Evolutionary conservation across 2,888 invertebrate species (phyloP).

Genomic region (Sialis fuliginosa): DNA sequence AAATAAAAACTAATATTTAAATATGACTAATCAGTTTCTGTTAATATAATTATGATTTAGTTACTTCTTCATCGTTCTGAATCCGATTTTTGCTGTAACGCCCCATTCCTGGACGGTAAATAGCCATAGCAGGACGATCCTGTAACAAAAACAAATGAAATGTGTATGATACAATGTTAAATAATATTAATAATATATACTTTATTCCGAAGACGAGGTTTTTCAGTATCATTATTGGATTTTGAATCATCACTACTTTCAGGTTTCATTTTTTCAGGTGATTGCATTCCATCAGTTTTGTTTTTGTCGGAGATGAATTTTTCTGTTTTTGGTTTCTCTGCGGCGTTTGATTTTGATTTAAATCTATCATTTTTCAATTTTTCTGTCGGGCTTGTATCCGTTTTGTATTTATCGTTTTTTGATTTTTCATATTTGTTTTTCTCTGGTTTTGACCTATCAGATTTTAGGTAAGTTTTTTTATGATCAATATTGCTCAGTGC

Average conservation of each 20-base stretch:
- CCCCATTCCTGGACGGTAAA: constrained; percentile 74
- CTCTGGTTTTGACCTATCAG: no score
- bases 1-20: no score
- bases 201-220: not conserved
- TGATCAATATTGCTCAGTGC: no score
- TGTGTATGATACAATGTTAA: no score
- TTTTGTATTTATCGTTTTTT: no score
- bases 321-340: not conserved
- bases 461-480: no score
- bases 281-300: not conserved
- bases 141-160: constrained; percentile 17
- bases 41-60: no score
- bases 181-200: not conserved
- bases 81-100: constrained; percentile 2
- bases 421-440: no score
- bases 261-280: constrained; percentile 25
- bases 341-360: not conserved
- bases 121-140: constrained; percentile 79
- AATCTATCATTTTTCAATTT: not conserved
- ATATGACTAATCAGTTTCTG: no score
- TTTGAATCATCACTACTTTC: constrained; percentile 32
- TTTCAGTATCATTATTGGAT: constrained; percentile 27
- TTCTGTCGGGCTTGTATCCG: no score
- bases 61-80: no score
- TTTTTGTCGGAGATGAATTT: not conserved